phyloP scores from a whole-genome alignment of 1,140 invertebrate genomes.

The Drosophila pectinifera region DNA sequence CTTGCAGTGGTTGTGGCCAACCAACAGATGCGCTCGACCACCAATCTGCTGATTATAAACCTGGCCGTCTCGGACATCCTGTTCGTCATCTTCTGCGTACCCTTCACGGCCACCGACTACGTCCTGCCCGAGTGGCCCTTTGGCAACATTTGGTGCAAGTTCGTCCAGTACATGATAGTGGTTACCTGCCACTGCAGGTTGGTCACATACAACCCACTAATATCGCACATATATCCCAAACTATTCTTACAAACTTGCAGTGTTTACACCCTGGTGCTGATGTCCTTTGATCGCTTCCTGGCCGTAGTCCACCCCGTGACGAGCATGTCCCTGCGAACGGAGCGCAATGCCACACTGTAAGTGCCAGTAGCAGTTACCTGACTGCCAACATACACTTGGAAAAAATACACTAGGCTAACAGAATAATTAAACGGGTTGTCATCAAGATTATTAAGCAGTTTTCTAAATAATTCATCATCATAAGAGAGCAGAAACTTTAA shows the following conservation, averaged over 20 bases:
- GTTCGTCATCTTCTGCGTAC: conserved; percentile 97
- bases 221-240: conserved; percentile 87
- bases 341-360: conserved; percentile 42
- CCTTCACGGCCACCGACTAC: conserved; percentile 89
- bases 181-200: conserved; percentile 94
- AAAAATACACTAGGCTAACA: neutral
- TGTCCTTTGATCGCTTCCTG: conserved; percentile 97
- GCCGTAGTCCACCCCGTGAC: no score
- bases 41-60: conserved; percentile 96
- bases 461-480: no score
- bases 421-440: no score
- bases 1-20: conserved; percentile 93
- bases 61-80: no score
- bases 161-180: conserved; percentile 93
- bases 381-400: neutral
- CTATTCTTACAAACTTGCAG: conserved; percentile 26
- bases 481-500: no score
- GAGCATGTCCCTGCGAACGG: no score
- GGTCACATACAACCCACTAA: no score
- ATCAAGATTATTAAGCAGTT: no score
- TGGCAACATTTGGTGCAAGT: conserved; percentile 95
- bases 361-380: conserved; percentile 87
- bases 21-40: conserved; percentile 96
- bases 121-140: conserved; percentile 95
- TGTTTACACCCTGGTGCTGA: conserved; percentile 95